phyloP scores from a whole-genome alignment of 2,113 vertebrate genomes.

The Hyla sarda region DNA sequence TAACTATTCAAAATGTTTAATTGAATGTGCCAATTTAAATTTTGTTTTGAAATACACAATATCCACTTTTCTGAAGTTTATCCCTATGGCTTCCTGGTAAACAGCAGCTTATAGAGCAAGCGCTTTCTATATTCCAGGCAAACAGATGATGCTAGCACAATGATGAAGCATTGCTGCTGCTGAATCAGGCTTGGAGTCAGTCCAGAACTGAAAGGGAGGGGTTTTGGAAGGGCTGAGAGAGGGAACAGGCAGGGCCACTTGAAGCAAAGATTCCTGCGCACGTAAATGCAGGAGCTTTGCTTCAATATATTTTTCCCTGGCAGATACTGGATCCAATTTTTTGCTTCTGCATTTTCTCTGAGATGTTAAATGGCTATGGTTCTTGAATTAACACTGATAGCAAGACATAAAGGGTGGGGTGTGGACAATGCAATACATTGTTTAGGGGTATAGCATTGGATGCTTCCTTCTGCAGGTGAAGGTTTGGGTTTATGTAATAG shows the following conservation, averaged over 20 bases:
- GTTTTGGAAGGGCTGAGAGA: conserved; percentile 73
- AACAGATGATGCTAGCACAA: conserved; percentile 77
- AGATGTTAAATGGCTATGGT: not conserved
- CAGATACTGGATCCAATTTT: too few species aligned
- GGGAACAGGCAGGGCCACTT: conserved; percentile 72
- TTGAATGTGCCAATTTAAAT: too few species aligned
- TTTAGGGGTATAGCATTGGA: conserved; percentile 81
- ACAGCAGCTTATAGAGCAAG: conserved; percentile 74
- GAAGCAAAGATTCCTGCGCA: conserved; percentile 73
- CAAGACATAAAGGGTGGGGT: conserved; percentile 77
- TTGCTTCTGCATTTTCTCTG: too few species aligned
- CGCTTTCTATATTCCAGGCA: conserved; percentile 68
- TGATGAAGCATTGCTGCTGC: conserved; percentile 78
- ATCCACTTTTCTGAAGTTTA: conserved; percentile 63
- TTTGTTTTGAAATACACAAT: too few species aligned
- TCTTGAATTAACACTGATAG: not conserved
- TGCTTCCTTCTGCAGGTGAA: conserved; percentile 64
- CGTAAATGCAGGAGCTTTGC: conserved; percentile 31
- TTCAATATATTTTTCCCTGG: not conserved
- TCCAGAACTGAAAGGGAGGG: conserved; percentile 78
- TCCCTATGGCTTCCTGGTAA: conserved; percentile 66
- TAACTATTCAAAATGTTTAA: too few species aligned
- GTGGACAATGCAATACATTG: conserved; percentile 66
- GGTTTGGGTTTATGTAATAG: not conserved
- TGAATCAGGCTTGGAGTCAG: conserved; percentile 83